phyloP scores from a whole-genome alignment of 2,113 vertebrate species.

The Chaetura pelagica region DNA sequence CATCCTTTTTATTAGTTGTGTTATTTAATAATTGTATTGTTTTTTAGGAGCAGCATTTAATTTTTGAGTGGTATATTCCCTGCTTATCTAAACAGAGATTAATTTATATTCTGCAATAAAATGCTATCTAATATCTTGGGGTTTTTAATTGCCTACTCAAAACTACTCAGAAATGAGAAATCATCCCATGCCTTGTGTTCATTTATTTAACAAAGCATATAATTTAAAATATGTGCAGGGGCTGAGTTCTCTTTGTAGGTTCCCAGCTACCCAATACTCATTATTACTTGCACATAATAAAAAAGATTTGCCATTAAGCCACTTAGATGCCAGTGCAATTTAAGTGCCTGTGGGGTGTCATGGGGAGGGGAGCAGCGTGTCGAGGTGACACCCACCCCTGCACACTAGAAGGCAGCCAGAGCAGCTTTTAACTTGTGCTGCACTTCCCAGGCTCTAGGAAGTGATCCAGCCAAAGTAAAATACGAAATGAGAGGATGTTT shows the following conservation, averaged over 20 bases:
- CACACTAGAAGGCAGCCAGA: neutral
- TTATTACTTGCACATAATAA: neutral
- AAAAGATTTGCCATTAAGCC: neutral
- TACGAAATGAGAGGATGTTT: neutral
- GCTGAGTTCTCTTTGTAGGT: neutral
- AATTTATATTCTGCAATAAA: slow-evolving; percentile 36
- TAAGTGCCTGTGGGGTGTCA: fast-evolving
- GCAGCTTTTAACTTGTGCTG: neutral
- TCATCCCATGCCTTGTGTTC: neutral
- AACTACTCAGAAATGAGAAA: slow-evolving; percentile 14
- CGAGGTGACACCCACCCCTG: neutral
- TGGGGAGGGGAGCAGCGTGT: neutral
- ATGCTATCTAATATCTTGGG: neutral
- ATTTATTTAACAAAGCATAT: neutral
- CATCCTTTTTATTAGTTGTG: neutral
- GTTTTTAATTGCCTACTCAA: slow-evolving; percentile 1
- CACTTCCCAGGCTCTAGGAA: neutral
- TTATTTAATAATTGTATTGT: neutral
- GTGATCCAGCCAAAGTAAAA: neutral
- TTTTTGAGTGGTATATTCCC: neutral
- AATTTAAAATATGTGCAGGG: neutral
- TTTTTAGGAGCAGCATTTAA: neutral
- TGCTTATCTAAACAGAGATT: slow-evolving; percentile 24
- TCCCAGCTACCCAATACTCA: neutral
- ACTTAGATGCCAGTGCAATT: neutral